phyloP scores from a whole-genome alignment of 1,140 invertebrate genomes.

The Calliopsis andreniformis region DNA sequence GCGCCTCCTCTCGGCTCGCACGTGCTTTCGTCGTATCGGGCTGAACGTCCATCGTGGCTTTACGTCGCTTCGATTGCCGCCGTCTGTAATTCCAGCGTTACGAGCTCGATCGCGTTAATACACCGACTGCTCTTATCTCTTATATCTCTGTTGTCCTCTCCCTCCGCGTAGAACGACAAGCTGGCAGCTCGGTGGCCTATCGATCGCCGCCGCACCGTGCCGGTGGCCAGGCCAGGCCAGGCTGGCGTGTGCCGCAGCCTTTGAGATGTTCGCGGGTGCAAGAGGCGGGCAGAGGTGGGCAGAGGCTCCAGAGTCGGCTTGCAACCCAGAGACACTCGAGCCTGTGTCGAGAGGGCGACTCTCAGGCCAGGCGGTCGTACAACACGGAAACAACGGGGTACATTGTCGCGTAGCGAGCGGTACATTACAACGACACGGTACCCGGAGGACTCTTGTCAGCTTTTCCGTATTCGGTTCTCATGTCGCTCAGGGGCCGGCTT shows the following conservation, averaged over 20 bases:
- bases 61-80: constrained; percentile 64
- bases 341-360: constrained; percentile 31
- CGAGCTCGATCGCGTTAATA: constrained; percentile 66
- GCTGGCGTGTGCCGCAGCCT: neutral
- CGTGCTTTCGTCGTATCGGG: neutral
- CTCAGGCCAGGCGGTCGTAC: constrained; percentile 48
- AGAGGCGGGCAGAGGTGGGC: neutral
- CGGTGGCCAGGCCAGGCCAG: constrained; percentile 37
- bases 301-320: no score
- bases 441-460: constrained; percentile 25
- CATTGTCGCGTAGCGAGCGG: constrained; percentile 60
- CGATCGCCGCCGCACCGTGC: constrained; percentile 20
- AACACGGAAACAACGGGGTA: constrained; percentile 69
- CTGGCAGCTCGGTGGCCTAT: constrained; percentile 1
- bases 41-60: constrained; percentile 59
- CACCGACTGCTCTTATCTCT: constrained; percentile 37
- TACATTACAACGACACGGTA: constrained; percentile 53
- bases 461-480: constrained; percentile 67
- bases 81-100: constrained; percentile 60
- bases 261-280: neutral
- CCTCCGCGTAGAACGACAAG: no score
- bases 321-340: constrained; percentile 47
- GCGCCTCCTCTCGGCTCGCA: neutral
- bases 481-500: constrained; percentile 51
- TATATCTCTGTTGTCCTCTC: constrained; percentile 16